Evolutionary conservation across 2,113 vertebrate genomes (phyloP), one percentile per base, ranked within the genome.

Genomic region (Hucho hucho): DNA sequence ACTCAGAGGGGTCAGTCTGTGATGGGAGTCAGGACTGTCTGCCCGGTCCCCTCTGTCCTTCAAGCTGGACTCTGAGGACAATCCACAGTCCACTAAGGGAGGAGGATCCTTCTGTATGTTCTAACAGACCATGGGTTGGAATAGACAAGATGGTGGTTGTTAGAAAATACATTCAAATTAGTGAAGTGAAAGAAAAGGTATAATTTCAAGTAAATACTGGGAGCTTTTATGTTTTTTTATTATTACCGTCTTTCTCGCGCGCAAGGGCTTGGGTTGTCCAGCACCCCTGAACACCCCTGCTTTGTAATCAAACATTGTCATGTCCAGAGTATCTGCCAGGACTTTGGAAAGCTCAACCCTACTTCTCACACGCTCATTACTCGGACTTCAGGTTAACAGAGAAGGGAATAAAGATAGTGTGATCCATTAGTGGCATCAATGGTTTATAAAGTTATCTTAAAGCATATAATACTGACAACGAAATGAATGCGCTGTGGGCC

Each of bases 221-320:
- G 4, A 20, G 7, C 22, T 49, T 70, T 68, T 13, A 53, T 6
- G 0, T 20, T 46, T 81, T 47, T 70, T 68, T 13, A 53, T 11
- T 0, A 24, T 46, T 81, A 90, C 90, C 86, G 86, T 90, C 0
- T 1, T 61, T 84, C 87, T 83, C 29, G 26, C 73, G 74, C 28
- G 32, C 88, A 75, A 43, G 16, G 29, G 26, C 9, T 73, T 53
- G 12, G 29, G 26, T 11, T 73, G 65, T 0, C 83, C 63, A 1
- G 92, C 49, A 53, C 49, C 86, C 4, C 86, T 59, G 49, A 96
- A 90, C 68, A 84, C 83, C 37, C 96, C 96, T 1, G 91, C 82
- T 88, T 92, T 96, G 90, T 93, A 97, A 47, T 97, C 93, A n/a
- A 96, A 97, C 28, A 86, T 72, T 4, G 90, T 83, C 53, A 97